Base-by-base conservation (phyloP, 2,888 invertebrate species). In the Leuctra nigra region DNA sequence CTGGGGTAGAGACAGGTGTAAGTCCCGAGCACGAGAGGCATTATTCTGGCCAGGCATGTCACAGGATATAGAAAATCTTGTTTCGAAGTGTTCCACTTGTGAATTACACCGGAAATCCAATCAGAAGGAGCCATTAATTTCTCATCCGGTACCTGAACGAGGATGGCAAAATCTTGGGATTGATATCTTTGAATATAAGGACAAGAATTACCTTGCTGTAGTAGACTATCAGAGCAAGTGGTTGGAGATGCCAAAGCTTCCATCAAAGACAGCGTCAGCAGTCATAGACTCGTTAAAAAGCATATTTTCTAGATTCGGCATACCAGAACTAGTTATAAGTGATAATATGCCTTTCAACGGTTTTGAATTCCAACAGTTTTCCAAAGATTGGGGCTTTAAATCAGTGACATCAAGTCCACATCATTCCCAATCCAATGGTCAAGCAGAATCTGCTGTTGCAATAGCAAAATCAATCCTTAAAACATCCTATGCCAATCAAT, bases 31-130 rank as follows among this genome's bases (percentile, higher is more conserved):
- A 13, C 3, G 54, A 23, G 4, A 46, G n/a, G 29, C 46, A 13
- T 52, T 52, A 2, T 52, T 20, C n/a, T 54, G 46, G 54, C 54
- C 54, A 13, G 44, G 44, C 2, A 54, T 54, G 29, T n/a, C 64
- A 53, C 22, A 2, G 13, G 65, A 68, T 20, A 64, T 70, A 38
- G 65, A 67, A 50, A 33, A 64, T 2, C 22, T 39, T 13, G 53
- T 60, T 24, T 23, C 16, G 2, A 23, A 47, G 1, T 60, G 60
- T 39, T 11, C 9, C 6, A 23, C 36, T 1, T 59, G 57, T 50
- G 24, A 13, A 13, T 18, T n/a, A 20, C 41, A 24, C 24, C 46
- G 52, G 54, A 14, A 47, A 36, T 54, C 16, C 24, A 55, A 53
- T 41, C 9, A 38, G 1, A 63, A 62, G 53, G 63, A 63, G 58